Evolutionary conservation across 2,888 invertebrate genomes (phyloP), one percentile per base, ranked within the genome.

Genomic region (Cenopis cana): DNA sequence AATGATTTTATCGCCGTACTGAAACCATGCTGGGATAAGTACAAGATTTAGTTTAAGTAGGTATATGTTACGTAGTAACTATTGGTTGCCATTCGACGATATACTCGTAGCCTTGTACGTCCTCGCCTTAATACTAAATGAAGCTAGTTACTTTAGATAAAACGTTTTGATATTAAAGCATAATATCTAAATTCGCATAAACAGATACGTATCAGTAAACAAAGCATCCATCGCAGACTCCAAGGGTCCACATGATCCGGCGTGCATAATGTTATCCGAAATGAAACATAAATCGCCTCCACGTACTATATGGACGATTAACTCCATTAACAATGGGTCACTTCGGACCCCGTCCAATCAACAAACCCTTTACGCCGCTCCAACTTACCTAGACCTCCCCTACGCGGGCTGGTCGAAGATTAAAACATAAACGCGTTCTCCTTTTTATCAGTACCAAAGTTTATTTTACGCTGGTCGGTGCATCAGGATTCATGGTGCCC

Each of bases 261-360:
- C 84, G 83, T 84, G 88, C 89, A 88, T 91, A 93, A 91, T 89
- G 87, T 90, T 91, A 93, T 93, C 91, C 91, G 92, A 91, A 93
- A 93, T 93, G 91, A 92, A 91, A 91, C 93, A 93, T 93, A 93
- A 93, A 93, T 93, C 89, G 89, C 82, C 80, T 81, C 86, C 87
- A 89, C 85, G 89, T 89, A 91, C 91, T 88, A 85, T 87, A 84
- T 85, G 83, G 87, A 85, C 92, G 90, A 93, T 93, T 93, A 93
- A 91, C 85, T 85, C 91, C 89, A 93, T 93, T 93, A 93, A 93
- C 93, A 88, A 85, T 81, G 81, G 87, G 89, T 89, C 90, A 89
- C 83, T 82, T 79, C 85, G 84, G 82, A 85, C 87, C 82, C 83
- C 78, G 89, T 87, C 89, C 90, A 91, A 91, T 91, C 90, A 89